Evolutionary conservation across 1,140 invertebrate species (phyloP).

Genomic region (Magallana ariakensis): DNA sequence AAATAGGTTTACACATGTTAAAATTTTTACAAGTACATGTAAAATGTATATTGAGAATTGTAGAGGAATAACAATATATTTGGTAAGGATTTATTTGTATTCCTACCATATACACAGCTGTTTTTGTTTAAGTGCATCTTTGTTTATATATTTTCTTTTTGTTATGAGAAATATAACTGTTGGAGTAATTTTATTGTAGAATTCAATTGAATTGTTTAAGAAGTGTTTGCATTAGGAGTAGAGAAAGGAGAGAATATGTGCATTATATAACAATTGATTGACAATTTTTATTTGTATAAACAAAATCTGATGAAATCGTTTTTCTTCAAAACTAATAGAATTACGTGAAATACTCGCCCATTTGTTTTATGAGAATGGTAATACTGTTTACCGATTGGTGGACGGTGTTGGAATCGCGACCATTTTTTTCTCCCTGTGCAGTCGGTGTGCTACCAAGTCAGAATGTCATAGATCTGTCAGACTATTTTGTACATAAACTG

Average conservation of each 20-base stretch:
- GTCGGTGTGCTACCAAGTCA: conserved; percentile 6
- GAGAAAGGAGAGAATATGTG: too few species aligned
- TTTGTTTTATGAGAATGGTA: neutral
- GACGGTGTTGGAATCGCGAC: too few species aligned
- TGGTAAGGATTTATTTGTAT: too few species aligned
- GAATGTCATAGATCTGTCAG: conserved; percentile 26
- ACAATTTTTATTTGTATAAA: too few species aligned
- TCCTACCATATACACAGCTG: neutral
- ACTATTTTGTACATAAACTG: conserved; percentile 30
- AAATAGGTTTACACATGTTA: too few species aligned
- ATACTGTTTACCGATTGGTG: neutral
- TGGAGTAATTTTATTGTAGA: neutral
- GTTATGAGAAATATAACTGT: neutral
- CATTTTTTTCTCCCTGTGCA: neutral
- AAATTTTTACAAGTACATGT: too few species aligned
- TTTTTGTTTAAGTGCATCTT: conserved; percentile 19
- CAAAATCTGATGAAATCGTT: too few species aligned
- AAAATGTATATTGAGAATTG: too few species aligned
- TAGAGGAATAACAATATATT: too few species aligned
- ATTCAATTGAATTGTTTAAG: neutral
- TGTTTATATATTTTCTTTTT: conserved; percentile 1
- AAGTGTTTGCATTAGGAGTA: too few species aligned
- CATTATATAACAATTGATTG: too few species aligned
- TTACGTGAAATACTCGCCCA: neutral
- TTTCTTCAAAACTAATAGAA: too few species aligned